These are phyloP conservation scores for Euwallacea similis DNA, from an alignment of 1,140 invertebrate species.

Conservation along the genomic window DNA sequence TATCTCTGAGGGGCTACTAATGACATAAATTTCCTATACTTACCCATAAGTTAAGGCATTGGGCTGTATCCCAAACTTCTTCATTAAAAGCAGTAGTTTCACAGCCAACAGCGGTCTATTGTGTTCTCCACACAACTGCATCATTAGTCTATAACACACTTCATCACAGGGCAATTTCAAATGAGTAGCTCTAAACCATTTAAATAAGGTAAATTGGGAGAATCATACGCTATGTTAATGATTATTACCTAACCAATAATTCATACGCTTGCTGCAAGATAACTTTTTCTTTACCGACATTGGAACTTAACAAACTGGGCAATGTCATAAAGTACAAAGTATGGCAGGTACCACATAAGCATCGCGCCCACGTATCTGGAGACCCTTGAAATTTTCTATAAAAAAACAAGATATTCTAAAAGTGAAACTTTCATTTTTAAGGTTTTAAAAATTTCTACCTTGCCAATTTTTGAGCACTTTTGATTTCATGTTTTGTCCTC, in stretches of 20 bases:
- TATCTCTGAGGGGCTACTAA: no score
- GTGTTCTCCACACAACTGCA: conserved; percentile 96
- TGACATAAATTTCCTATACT: conserved; percentile 17
- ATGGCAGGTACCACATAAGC: conserved; percentile 82
- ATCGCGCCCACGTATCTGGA: conserved; percentile 90
- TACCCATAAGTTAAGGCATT: conserved; percentile 98
- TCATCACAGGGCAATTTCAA: conserved; percentile 87
- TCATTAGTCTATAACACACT: conserved; percentile 96
- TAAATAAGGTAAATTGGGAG: neutral
- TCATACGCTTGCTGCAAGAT: conserved; percentile 85
- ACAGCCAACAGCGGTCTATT: conserved; percentile 93
- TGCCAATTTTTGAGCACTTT: conserved; percentile 86
- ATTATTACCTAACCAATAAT: conserved; percentile 66
- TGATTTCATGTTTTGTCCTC: conserved; percentile 93
- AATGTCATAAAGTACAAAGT: conserved; percentile 98
- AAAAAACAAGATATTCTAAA: conserved; percentile 13
- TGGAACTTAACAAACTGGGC: conserved; percentile 71
- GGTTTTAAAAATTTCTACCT: conserved; percentile 33
- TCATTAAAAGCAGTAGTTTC: conserved; percentile 94
- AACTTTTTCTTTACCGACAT: conserved; percentile 69
- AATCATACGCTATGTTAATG: neutral
- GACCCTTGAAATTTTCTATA: conserved; percentile 50
- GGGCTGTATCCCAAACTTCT: conserved; percentile 88
- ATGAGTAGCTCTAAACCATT: conserved; percentile 66
- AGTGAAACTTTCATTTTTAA: conserved; percentile 2